Percentiles rank a stretch among this genome's conserved stretches.
phyloP scores from a whole-genome alignment of 2,797 vertebrate species.

The Amniataba percoides region DNA sequence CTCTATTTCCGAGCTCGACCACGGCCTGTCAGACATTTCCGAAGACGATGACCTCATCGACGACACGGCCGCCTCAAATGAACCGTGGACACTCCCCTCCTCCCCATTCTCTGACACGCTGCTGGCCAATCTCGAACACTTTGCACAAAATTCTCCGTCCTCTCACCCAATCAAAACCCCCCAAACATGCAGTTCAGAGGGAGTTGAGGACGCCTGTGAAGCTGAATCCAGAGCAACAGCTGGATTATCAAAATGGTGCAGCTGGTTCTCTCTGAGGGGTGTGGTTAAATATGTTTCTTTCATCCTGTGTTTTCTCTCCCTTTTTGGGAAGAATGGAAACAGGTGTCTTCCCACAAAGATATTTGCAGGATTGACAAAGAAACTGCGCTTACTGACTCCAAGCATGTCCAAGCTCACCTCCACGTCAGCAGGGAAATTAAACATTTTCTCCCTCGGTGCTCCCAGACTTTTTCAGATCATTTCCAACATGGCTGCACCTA shows the following conservation, averaged over 20 bases:
- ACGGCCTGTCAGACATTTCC: slow-evolving; percentile 91
- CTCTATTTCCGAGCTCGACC: slow-evolving; percentile 90
- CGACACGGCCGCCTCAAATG: slow-evolving; percentile 27
- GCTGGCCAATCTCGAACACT: slow-evolving; percentile 64
- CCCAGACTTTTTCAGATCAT: slow-evolving; percentile 2
- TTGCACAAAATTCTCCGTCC: slow-evolving; percentile 79
- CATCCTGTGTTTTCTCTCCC: slow-evolving; percentile 74
- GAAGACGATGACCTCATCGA: slow-evolving; percentile 87
- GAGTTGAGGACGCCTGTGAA: slow-evolving; percentile 38
- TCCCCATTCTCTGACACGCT: slow-evolving; percentile 83
- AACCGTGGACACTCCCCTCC: slow-evolving; percentile 48
- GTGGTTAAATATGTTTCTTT: slow-evolving; percentile 83
- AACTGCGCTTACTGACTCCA: slow-evolving; percentile 34
- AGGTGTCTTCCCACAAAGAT: slow-evolving; percentile 74
- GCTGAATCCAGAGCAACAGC: slow-evolving; percentile 44
- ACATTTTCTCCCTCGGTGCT: neutral
- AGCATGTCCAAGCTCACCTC: slow-evolving; percentile 24
- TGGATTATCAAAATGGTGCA: slow-evolving; percentile 77
- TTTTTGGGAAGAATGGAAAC: slow-evolving; percentile 84
- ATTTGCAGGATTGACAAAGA: slow-evolving; percentile 78
- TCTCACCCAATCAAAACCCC: slow-evolving; percentile 82
- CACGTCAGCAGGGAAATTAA: slow-evolving; percentile 35
- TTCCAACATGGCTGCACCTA: neutral
- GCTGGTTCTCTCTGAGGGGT: slow-evolving; percentile 78
- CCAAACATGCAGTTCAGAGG: slow-evolving; percentile 44